Conservation (phyloP, 2,113 vertebrate genomes). For the Apaloderma vittatum region DNA sequence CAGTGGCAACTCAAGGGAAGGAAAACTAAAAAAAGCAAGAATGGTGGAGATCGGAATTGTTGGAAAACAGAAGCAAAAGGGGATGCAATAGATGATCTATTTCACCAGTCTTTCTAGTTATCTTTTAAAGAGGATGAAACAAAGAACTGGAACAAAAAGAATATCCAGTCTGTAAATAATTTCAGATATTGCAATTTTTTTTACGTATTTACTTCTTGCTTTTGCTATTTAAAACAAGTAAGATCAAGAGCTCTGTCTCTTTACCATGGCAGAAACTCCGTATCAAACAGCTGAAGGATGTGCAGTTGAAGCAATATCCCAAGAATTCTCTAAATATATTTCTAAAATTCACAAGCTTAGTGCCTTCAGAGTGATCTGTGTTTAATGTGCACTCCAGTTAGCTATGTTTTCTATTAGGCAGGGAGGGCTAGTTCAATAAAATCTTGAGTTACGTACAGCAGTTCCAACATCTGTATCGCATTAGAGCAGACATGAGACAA, state of each 20-base stretch:
- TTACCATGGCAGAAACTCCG: neutral
- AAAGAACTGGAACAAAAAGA: neutral
- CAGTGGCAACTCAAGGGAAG: neutral
- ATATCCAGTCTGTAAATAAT: neutral
- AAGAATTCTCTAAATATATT: constrained; percentile 53
- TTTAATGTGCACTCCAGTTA: constrained; percentile 63
- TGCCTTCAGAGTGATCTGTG: constrained; percentile 58
- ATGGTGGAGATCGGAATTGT: neutral
- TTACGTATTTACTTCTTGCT: neutral
- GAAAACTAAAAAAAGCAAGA: neutral
- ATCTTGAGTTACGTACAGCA: constrained; percentile 74
- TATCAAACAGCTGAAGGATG: constrained; percentile 32
- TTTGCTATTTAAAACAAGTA: neutral
- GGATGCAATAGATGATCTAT: neutral
- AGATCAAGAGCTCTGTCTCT: neutral
- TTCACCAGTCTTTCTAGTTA: neutral
- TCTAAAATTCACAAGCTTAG: constrained; percentile 49
- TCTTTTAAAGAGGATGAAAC: neutral
- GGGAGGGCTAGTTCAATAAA: constrained; percentile 75
- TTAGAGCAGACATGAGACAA: constrained; percentile 85
- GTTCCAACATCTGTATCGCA: constrained; percentile 82
- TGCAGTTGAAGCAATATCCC: constrained; percentile 53
- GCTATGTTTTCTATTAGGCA: constrained; percentile 80
- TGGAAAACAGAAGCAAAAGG: neutral
- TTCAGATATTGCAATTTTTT: neutral